Conservation (phyloP, 2,888 invertebrate species). For the Cheilosia soror region DNA sequence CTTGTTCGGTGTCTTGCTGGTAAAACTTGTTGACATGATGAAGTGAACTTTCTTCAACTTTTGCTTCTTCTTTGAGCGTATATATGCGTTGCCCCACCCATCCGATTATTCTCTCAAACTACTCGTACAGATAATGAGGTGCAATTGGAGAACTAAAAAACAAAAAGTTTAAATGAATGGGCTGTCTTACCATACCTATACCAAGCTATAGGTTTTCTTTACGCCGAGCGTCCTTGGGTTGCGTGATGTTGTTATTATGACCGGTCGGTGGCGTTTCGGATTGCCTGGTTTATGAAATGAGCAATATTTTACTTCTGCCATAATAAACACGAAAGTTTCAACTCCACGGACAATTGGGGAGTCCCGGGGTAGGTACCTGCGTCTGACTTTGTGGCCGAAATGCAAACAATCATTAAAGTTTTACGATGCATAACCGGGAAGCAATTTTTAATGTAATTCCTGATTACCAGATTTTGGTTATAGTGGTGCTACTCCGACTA, state of each 20-base stretch:
- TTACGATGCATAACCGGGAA: slow-evolving; percentile 52
- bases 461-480: slow-evolving; percentile 29
- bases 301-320: slow-evolving; percentile 33
- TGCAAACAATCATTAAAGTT: slow-evolving; percentile 48
- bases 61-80: slow-evolving; percentile 12
- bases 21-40: slow-evolving; percentile 72
- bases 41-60: slow-evolving; percentile 68
- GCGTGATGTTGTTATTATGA: slow-evolving; percentile 40
- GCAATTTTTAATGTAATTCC: slow-evolving; percentile 19
- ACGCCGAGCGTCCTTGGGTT: slow-evolving; percentile 27
- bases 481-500: not conserved
- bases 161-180: slow-evolving; percentile 67
- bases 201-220: slow-evolving; percentile 8
- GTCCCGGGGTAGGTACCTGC: not conserved
- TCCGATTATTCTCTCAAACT: slow-evolving; percentile 32
- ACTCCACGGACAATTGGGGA: slow-evolving; percentile 16
- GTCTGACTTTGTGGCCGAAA: slow-evolving; percentile 33
- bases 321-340: slow-evolving; percentile 13
- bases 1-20: slow-evolving; percentile 38
- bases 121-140: slow-evolving; percentile 40
- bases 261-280: slow-evolving; percentile 26
- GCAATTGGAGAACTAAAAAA: slow-evolving; percentile 46
- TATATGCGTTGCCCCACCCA: not conserved
- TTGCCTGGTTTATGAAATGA: slow-evolving; percentile 27
- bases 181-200: not conserved